Evolutionary conservation across 2,797 vertebrate genomes (phyloP).

Genomic region (Takifugu rubripes): DNA sequence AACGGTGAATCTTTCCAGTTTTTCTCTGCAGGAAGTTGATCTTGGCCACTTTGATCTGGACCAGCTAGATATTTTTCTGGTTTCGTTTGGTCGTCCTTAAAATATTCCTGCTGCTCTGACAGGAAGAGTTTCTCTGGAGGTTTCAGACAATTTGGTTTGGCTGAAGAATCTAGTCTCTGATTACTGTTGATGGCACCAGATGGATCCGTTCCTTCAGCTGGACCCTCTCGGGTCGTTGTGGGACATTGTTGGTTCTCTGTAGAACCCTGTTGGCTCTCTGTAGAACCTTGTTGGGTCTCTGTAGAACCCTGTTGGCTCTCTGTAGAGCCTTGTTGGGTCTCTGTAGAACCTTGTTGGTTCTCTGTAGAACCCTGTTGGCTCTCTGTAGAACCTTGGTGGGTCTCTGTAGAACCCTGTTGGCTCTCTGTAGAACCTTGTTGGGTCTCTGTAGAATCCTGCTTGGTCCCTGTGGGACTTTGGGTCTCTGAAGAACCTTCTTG

Average conservation of each 20-base stretch:
- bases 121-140: not conserved
- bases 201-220: not conserved
- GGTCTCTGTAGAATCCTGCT: not conserved
- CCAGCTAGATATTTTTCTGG: not conserved
- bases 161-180: not conserved
- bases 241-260: too few species aligned
- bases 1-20: not conserved
- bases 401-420: not conserved
- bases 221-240: too few species aligned
- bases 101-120: not conserved
- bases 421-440: not conserved
- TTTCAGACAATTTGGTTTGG: not conserved
- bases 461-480: not conserved
- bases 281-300: not conserved
- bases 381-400: not conserved
- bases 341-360: not conserved
- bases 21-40: not conserved
- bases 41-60: not conserved
- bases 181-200: not conserved
- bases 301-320: not conserved
- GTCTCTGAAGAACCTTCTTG: not conserved
- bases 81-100: not conserved
- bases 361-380: not conserved
- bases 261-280: not conserved
- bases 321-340: not conserved